Percentiles rank a stretch among this genome's conserved stretches.
phyloP scores from a whole-genome alignment of 2,797 vertebrate genomes.

The Tenualosa ilisha region DNA sequence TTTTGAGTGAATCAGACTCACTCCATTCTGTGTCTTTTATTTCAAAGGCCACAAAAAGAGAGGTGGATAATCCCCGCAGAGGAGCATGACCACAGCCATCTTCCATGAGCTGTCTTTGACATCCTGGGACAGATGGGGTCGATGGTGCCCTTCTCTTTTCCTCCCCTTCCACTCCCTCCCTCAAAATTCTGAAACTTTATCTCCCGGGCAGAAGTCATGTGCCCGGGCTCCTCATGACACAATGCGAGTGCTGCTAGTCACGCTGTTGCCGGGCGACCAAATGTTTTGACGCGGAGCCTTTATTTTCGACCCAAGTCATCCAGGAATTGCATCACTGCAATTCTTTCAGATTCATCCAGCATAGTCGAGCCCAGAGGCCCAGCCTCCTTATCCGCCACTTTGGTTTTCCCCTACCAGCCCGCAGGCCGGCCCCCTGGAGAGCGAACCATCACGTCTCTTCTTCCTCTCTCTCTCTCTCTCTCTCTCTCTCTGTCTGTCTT shows the following conservation, averaged over 20 bases:
- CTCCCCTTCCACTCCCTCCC: conserved; percentile 34
- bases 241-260: conserved; percentile 58
- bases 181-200: conserved; percentile 70
- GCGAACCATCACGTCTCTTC: conserved; percentile 26
- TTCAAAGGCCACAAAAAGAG: conserved; percentile 6
- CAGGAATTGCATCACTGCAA: conserved; percentile 64
- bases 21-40: conserved; percentile 17
- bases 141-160: conserved; percentile 37
- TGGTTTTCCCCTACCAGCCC: conserved; percentile 13
- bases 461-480: conserved; percentile 23
- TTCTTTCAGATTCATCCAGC: conserved; percentile 56
- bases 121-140: conserved; percentile 53
- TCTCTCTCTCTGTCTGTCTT: conserved; percentile 20
- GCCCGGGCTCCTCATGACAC: conserved; percentile 65
- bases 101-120: conserved; percentile 49
- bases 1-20: conserved; percentile 6
- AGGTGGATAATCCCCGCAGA: not conserved
- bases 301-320: conserved; percentile 58
- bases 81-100: conserved; percentile 22
- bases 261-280: conserved; percentile 71
- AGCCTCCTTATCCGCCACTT: conserved; percentile 27
- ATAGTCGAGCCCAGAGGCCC: conserved; percentile 53
- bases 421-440: not conserved
- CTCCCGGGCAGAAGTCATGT: conserved; percentile 62
- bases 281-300: conserved; percentile 70